phyloP scores from a whole-genome alignment of 2,888 invertebrate species.

The Leptarthrus brevirostris region DNA sequence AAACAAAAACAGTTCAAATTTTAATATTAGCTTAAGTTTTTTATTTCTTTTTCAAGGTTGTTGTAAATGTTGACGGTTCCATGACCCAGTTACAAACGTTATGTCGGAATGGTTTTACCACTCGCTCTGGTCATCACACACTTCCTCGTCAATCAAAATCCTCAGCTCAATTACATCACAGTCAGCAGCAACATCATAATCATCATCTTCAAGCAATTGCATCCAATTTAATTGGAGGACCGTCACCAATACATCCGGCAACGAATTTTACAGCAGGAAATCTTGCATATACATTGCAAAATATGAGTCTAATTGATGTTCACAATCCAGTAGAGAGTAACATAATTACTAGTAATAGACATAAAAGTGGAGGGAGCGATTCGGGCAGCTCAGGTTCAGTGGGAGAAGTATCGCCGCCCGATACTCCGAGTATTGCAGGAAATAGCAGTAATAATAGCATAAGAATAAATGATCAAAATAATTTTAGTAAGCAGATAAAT shows the following conservation, averaged over 20 bases:
- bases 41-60: constrained; percentile 58
- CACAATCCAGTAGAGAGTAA: constrained; percentile 53
- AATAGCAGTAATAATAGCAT: constrained; percentile 54
- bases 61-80: constrained; percentile 61
- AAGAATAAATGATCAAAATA: constrained; percentile 57
- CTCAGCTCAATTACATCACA: constrained; percentile 62
- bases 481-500: constrained; percentile 63
- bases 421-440: constrained; percentile 63
- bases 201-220: constrained; percentile 61
- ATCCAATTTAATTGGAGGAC: constrained; percentile 52
- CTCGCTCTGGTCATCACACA: constrained; percentile 61
- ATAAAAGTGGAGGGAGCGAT: constrained; percentile 64
- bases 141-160: constrained; percentile 62
- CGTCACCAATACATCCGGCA: constrained; percentile 41
- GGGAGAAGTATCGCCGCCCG: constrained; percentile 65
- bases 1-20: constrained; percentile 11
- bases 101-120: constrained; percentile 64
- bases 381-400: constrained; percentile 67
- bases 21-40: constrained; percentile 40
- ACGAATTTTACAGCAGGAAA: constrained; percentile 58
- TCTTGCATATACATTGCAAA: constrained; percentile 61
- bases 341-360: constrained; percentile 57
- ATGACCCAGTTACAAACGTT: constrained; percentile 63
- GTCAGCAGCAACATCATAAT: constrained; percentile 59
- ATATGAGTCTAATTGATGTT: constrained; percentile 60